phyloP scores from a whole-genome alignment of 2,888 invertebrate species.

The Malachius bipustulatus region DNA sequence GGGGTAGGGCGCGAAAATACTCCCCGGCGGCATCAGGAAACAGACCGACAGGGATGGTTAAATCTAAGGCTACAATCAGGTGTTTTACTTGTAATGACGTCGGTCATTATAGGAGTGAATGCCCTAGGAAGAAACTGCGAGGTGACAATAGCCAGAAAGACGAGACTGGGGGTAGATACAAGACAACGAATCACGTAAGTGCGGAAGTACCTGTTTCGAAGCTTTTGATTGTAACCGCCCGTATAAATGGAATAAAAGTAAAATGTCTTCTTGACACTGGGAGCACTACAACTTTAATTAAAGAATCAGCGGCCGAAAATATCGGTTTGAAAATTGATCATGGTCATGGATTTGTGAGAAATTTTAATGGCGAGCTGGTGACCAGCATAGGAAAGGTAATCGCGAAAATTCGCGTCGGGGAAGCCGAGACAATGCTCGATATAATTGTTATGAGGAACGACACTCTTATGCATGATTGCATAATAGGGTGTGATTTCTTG shows the following conservation, averaged over 20 bases:
- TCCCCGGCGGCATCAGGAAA: no score
- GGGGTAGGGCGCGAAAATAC: no score
- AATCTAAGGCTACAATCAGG: no score
- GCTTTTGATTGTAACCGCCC: no score
- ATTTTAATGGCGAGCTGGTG: conserved; percentile 1
- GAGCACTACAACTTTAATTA: background rate
- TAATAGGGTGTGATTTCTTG: conserved; percentile 1
- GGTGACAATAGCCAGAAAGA: no score
- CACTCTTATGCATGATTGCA: background rate
- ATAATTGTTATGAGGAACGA: background rate
- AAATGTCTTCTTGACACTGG: conserved; percentile 2
- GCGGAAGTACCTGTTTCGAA: no score
- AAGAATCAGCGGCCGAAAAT: background rate
- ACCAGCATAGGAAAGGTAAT: background rate
- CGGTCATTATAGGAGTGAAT: no score
- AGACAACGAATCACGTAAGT: no score
- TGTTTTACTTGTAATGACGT: no score
- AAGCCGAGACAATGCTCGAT: background rate
- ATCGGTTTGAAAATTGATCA: background rate
- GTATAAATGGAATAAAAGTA: background rate
- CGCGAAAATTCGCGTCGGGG: background rate
- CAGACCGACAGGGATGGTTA: no score
- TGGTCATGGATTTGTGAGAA: background rate
- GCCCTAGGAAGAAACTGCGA: no score
- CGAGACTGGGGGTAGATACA: no score